phyloP scores from a whole-genome alignment of 1,140 invertebrate species.

The Ceratosolen solmsi region DNA sequence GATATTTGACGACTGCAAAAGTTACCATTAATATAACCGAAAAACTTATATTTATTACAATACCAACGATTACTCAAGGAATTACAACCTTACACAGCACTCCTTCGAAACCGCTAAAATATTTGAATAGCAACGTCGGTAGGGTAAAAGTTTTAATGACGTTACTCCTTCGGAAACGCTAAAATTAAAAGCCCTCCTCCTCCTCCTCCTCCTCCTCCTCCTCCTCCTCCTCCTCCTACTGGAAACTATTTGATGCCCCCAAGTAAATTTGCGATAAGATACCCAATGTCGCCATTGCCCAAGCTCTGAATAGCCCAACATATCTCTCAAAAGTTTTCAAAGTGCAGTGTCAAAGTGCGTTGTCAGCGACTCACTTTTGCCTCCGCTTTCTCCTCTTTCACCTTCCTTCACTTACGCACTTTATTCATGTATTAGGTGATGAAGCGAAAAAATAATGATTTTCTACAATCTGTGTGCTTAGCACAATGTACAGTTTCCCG shows the following conservation, averaged over 20 bases:
- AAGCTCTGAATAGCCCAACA: constrained; percentile 14
- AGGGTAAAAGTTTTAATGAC: constrained; percentile 49
- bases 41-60: not conserved
- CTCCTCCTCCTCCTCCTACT: not conserved
- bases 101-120: constrained; percentile 21
- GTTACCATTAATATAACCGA: too few species aligned
- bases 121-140: constrained; percentile 44
- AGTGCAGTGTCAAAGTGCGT: constrained; percentile 45
- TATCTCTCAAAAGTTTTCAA: constrained; percentile 35
- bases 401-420: constrained; percentile 12
- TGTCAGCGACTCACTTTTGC: constrained; percentile 32
- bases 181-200: constrained; percentile 32
- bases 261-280: constrained; percentile 46
- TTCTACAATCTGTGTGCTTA: not conserved
- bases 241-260: constrained; percentile 6
- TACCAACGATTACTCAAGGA: not conserved
- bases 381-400: not conserved
- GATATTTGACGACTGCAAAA: too few species aligned
- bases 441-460: constrained; percentile 46
- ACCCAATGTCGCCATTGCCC: constrained; percentile 15
- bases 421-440: constrained; percentile 28
- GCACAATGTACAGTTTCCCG: not conserved
- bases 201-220: not conserved
- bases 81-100: not conserved
- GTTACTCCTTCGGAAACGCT: constrained; percentile 42